phyloP scores from a whole-genome alignment of 2,888 invertebrate genomes.

The Papilio demoleus region DNA sequence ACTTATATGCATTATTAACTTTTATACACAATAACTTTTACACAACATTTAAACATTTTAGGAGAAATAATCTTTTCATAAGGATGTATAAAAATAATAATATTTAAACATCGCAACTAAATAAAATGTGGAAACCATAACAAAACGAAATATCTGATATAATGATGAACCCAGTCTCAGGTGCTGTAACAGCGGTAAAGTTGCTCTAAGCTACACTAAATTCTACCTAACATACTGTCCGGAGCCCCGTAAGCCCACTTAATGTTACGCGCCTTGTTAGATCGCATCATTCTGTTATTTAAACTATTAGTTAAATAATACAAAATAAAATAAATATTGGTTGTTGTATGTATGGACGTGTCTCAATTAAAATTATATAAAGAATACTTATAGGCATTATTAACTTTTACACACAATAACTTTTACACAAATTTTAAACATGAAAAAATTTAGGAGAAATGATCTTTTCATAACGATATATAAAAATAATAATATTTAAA shows the following conservation, averaged over 20 bases:
- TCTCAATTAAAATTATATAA: not conserved
- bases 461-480: too few species aligned
- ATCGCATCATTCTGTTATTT: slow-evolving; percentile 44
- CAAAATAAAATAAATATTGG: too few species aligned
- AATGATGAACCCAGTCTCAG: slow-evolving; percentile 56
- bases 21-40: too few species aligned
- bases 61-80: too few species aligned
- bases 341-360: not conserved
- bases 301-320: not conserved
- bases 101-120: not conserved
- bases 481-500: not conserved
- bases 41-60: too few species aligned
- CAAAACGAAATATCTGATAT: slow-evolving; percentile 8
- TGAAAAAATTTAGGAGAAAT: too few species aligned
- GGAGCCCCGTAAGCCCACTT: slow-evolving; percentile 65
- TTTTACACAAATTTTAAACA: too few species aligned
- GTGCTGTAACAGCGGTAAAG: slow-evolving; percentile 74
- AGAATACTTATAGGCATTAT: not conserved
- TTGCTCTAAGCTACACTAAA: slow-evolving; percentile 74
- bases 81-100: not conserved
- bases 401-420: too few species aligned
- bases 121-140: not conserved
- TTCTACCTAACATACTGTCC: slow-evolving; percentile 64
- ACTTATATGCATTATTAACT: not conserved
- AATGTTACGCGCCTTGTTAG: slow-evolving; percentile 63